Evolutionary conservation across 1,140 invertebrate genomes (phyloP).

Genomic region (Drosophila bifasciata): DNA sequence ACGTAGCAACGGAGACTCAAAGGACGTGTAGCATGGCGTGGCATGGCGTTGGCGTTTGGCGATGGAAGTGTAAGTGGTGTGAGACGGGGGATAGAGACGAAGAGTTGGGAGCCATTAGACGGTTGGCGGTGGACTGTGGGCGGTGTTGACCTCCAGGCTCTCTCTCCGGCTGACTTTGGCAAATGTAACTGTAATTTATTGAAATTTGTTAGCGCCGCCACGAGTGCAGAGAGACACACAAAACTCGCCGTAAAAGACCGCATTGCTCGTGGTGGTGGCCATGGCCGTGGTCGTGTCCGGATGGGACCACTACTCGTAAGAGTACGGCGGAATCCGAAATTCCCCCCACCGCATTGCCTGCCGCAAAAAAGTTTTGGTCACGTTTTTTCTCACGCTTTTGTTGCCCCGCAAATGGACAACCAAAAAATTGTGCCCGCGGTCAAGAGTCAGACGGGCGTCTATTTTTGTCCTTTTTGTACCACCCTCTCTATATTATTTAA

Average conservation of each 20-base stretch:
- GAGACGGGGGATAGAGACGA: neutral
- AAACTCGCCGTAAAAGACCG: constrained; percentile 64
- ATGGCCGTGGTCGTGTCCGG: too few relatives aligned
- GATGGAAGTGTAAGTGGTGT: neutral
- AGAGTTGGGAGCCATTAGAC: constrained; percentile 2
- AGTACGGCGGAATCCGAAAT: neutral
- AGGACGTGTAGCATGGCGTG: neutral
- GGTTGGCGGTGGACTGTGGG: neutral
- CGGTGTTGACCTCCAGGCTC: constrained; percentile 17
- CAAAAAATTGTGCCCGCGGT: constrained; percentile 60
- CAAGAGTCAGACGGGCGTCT: constrained; percentile 54
- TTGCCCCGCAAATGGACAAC: constrained; percentile 48
- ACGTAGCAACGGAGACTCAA: constrained; percentile 4
- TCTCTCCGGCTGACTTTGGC: constrained; percentile 61
- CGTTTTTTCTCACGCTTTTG: constrained; percentile 76
- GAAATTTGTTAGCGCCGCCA: constrained; percentile 73
- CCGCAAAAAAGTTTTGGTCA: constrained; percentile 70
- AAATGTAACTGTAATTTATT: constrained; percentile 83
- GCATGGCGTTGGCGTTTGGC: neutral
- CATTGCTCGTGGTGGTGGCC: neutral
- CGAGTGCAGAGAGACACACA: constrained; percentile 64
- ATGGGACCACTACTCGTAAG: neutral
- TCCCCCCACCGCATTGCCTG: neutral
- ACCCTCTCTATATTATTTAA: constrained; percentile 5
- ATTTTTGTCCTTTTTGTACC: neutral